Conservation (phyloP, 1,140 invertebrate genomes). For the Zaprionus kolodkinae region DNA sequence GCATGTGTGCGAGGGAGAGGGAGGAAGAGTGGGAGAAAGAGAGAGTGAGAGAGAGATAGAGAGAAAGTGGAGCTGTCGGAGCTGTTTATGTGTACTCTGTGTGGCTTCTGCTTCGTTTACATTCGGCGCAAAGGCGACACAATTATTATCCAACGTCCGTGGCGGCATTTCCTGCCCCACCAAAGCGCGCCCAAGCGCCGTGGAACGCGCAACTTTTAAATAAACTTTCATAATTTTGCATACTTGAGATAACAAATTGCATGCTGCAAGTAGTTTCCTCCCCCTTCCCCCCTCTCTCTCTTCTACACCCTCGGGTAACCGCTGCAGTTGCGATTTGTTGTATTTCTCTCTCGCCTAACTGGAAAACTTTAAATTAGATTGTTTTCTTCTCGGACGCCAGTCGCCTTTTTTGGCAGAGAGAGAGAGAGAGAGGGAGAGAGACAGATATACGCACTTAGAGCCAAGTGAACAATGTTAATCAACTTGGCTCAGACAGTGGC, state of each 20-base stretch:
- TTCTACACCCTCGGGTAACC: background rate
- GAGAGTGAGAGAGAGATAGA: background rate
- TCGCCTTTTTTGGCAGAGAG: conserved; percentile 16
- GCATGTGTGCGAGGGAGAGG: background rate
- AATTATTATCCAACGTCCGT: conserved; percentile 73
- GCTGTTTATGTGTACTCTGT: conserved; percentile 38
- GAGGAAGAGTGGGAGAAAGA: background rate
- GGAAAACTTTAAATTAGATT: conserved; percentile 80
- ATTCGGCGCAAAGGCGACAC: conserved; percentile 51
- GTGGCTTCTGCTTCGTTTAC: conserved; percentile 27
- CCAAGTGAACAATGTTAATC: conserved; percentile 3
- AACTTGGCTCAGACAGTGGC: conserved; percentile 5
- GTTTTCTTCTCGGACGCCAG: conserved; percentile 57
- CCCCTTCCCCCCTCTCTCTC: background rate
- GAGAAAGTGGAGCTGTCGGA: too few species aligned
- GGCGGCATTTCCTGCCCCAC: conserved; percentile 53
- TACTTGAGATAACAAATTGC: conserved; percentile 81
- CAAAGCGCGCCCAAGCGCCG: conserved; percentile 66
- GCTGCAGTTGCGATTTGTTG: conserved; percentile 15
- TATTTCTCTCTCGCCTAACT: conserved; percentile 47
- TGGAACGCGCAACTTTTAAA: conserved; percentile 72
- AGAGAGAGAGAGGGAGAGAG: background rate
- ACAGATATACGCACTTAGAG: background rate
- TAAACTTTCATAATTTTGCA: conserved; percentile 81
- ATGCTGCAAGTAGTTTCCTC: conserved; percentile 71